phyloP scores from a whole-genome alignment of 2,797 vertebrate species.

The Acanthurus leucopareius region DNA sequence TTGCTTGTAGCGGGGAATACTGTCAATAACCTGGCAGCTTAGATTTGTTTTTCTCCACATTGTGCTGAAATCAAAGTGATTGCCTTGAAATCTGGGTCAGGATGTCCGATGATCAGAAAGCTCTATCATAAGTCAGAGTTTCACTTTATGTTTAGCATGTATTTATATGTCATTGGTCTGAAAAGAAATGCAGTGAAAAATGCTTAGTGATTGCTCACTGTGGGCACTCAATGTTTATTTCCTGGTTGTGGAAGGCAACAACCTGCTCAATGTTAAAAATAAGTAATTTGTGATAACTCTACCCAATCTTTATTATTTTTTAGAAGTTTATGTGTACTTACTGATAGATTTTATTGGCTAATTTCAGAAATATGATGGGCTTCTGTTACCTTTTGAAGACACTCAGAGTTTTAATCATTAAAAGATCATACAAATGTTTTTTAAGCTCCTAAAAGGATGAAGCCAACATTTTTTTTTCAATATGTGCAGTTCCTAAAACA shows the following conservation, averaged over 20 bases:
- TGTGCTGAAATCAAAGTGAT: conserved; percentile 11
- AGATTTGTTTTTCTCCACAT: conserved; percentile 7
- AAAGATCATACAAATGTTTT: too few species aligned
- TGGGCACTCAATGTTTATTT: too few species aligned
- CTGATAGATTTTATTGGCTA: neutral
- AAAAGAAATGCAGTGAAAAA: conserved; percentile 26
- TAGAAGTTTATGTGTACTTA: neutral
- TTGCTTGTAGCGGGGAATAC: neutral
- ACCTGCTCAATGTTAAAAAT: neutral
- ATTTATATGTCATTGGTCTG: conserved; percentile 21
- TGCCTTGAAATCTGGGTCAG: neutral
- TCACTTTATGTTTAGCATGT: conserved; percentile 5
- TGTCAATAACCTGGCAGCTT: conserved; percentile 8
- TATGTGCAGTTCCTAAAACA: too few species aligned
- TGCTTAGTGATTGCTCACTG: conserved; percentile 6
- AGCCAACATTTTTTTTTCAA: neutral
- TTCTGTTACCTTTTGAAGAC: neutral
- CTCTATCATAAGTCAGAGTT: conserved; percentile 15
- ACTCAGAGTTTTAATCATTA: neutral
- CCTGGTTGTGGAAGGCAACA: too few species aligned
- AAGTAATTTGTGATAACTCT: neutral
- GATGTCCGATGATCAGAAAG: conserved; percentile 1
- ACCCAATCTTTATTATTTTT: neutral
- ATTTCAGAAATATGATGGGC: neutral
- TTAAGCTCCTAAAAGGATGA: neutral